Evolutionary conservation across 2,888 invertebrate genomes (phyloP).

Genomic region (Drepana falcataria): DNA sequence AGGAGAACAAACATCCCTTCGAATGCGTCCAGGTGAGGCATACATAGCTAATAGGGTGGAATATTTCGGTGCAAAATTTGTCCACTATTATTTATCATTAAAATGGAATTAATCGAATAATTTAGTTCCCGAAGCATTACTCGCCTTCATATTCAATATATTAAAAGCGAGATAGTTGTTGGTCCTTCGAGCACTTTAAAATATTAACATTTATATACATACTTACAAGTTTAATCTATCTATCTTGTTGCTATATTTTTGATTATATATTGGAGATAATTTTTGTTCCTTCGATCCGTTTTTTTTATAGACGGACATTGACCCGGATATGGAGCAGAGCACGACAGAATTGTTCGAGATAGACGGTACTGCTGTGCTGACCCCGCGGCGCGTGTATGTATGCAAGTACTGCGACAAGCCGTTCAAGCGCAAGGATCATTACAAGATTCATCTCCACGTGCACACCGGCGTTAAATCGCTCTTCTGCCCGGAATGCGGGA

Average conservation of each 20-base stretch:
- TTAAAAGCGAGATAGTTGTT: no score
- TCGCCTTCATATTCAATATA: no score
- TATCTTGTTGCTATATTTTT: no score
- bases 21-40: conserved; percentile 40
- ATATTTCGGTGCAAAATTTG: no score
- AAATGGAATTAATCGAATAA: no score
- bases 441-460: conserved; percentile 67
- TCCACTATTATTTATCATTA: no score
- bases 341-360: conserved; percentile 24
- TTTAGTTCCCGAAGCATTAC: no score
- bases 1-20: conserved; percentile 53
- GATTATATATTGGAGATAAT: no score
- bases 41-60: background rate
- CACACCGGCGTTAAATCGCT: conserved; percentile 67
- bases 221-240: no score
- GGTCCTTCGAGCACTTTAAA: no score
- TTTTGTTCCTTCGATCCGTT: no score
- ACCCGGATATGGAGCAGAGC: conserved; percentile 1
- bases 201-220: no score
- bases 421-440: conserved; percentile 70
- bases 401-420: conserved; percentile 67
- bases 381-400: conserved; percentile 59
- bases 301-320: background rate
- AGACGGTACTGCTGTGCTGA: conserved; percentile 28
- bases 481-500: conserved; percentile 66